Percentiles rank a stretch among this genome's conserved stretches.
Conservation (phyloP, 1,140 invertebrate species). For the Pseudobourletiella spinata region DNA sequence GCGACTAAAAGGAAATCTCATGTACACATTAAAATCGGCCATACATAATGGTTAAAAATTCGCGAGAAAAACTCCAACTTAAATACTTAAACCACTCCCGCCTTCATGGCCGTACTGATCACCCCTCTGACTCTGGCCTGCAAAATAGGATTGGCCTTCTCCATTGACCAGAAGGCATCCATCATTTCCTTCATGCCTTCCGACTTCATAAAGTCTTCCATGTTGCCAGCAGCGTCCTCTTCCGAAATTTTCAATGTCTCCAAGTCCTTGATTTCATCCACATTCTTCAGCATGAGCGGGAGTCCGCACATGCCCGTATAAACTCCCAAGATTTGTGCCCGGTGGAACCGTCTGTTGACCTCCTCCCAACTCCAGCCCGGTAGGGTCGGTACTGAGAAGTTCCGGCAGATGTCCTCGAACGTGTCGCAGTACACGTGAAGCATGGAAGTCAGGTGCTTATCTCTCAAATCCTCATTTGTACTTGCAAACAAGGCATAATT, state of each 20-base stretch:
- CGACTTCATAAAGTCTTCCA: too few relatives aligned
- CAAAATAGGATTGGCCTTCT: not conserved
- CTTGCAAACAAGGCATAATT: slow-evolving; percentile 54
- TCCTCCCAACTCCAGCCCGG: not conserved
- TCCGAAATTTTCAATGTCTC: too few relatives aligned
- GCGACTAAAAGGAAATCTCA: too few relatives aligned
- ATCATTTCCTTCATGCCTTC: too few relatives aligned
- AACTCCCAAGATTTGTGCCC: not conserved
- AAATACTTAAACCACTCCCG: not conserved
- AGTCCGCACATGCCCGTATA: not conserved
- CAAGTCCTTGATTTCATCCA: not conserved
- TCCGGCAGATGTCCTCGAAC: not conserved
- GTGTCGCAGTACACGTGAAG: slow-evolving; percentile 50
- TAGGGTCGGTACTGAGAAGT: not conserved
- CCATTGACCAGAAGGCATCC: too few relatives aligned
- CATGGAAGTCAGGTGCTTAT: slow-evolving; percentile 49
- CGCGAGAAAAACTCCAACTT: too few relatives aligned
- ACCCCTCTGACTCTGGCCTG: not conserved
- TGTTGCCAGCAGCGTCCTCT: too few relatives aligned
- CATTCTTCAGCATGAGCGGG: not conserved
- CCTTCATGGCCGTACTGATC: not conserved
- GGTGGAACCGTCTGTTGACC: not conserved
- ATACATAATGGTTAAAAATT: too few relatives aligned
- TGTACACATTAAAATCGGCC: too few relatives aligned
- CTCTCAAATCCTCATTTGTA: slow-evolving; percentile 49